Base-by-base conservation (phyloP, 2,888 invertebrate genomes). In the Apantesis nais region DNA sequence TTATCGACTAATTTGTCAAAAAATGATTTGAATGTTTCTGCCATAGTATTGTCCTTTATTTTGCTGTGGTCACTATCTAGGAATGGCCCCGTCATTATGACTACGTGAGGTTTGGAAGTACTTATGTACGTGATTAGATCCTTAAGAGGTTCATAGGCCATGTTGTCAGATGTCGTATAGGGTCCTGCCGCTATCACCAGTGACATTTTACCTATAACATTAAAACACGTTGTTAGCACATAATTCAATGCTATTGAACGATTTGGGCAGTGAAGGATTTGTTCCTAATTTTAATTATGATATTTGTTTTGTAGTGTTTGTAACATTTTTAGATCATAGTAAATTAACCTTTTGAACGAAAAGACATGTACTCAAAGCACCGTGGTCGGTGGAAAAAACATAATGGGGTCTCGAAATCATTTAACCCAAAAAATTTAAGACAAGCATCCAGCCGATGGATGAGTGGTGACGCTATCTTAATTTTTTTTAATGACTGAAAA, bases 11-110 rank as follows among this genome's bases (percentile, higher is more conserved):
- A 93, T 84, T 96, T 96, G 71, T 97, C 96, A 87, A 98, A 98
- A 82, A 97, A 96, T 2, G 96, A 95, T 69, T 97, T 97, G 88
- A 96, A 98, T 0, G 97, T 96, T 80, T 97, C 96, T 0, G 96
- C 96, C 80, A 97, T 92, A 0, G 93, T 89, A 72, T 96, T 96
- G 72, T 96, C 96, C 60, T 92, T 94, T n/a, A 97, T 93, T 71
- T 96, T 93, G 22, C 95, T 90, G 88, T 97, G 97, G 34, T 96
- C 96, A 16, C 95, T 93, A 85, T 98, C 98, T 68, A 99, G 88
- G 88, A 99, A 98, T 0, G 99, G 99, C 0, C 99, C 99, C 19
- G 97, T 96, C 83, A 99, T 92, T 75, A 99, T 96, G 58, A 98
- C 95, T 31, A 98, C 92, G 88, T 99, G 97, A 0, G 99, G 99